Percentiles rank a stretch among this genome's conserved stretches.
phyloP scores from a whole-genome alignment of 2,797 vertebrate species.

The Macropodus opercularis region DNA sequence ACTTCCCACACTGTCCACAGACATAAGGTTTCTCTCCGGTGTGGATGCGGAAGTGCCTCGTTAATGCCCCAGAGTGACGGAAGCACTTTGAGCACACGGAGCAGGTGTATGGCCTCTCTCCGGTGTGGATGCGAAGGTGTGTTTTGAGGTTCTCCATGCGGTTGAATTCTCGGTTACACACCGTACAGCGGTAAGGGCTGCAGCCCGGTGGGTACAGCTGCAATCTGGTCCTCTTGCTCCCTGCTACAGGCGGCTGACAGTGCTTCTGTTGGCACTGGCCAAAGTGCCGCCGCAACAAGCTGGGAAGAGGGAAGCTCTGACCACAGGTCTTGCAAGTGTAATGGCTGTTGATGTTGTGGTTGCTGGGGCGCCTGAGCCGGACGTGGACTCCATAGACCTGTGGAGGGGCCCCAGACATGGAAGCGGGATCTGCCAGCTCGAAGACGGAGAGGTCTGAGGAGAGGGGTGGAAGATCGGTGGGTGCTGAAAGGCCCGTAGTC shows the following conservation, averaged over 20 bases:
- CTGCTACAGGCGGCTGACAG: constrained; percentile 23
- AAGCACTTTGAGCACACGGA: constrained; percentile 78
- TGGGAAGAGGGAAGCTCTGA: constrained; percentile 69
- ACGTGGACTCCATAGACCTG: constrained; percentile 55
- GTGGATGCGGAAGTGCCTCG: constrained; percentile 82
- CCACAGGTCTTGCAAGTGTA: constrained; percentile 74
- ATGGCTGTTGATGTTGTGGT: not conserved
- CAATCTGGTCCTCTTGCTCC: constrained; percentile 52
- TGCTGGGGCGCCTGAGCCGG: constrained; percentile 30
- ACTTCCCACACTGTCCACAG: constrained; percentile 80
- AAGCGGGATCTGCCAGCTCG: constrained; percentile 54
- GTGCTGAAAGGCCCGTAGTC: constrained; percentile 10
- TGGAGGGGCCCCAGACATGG: constrained; percentile 27
- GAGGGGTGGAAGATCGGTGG: constrained; percentile 39
- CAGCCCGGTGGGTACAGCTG: constrained; percentile 77
- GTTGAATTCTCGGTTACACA: constrained; percentile 80
- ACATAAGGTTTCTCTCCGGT: constrained; percentile 81
- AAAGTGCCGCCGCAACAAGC: constrained; percentile 71
- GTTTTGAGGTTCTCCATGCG: constrained; percentile 83
- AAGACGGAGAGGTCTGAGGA: constrained; percentile 58
- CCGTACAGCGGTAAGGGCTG: constrained; percentile 78
- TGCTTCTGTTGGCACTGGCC: constrained; percentile 64
- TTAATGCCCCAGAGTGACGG: constrained; percentile 81
- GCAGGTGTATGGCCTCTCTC: constrained; percentile 79
- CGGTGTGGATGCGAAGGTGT: constrained; percentile 81